Conservation (phyloP, 2,888 invertebrate genomes). For the Trachelus stipa region DNA sequence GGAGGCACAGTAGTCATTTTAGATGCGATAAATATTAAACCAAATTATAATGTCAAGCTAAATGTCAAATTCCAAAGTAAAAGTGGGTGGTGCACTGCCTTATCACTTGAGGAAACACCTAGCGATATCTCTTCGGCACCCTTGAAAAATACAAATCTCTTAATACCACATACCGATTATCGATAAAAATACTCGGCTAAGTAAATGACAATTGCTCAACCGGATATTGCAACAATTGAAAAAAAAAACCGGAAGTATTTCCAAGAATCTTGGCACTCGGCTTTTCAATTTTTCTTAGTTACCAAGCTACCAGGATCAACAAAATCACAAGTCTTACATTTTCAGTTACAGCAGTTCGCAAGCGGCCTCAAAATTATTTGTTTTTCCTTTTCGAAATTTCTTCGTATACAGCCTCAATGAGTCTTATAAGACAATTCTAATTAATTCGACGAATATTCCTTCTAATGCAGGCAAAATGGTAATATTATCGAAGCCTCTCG, state of each 20-base stretch:
- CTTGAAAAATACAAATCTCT: background rate
- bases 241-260: background rate
- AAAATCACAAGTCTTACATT: slow-evolving; percentile 13
- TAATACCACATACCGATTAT: background rate
- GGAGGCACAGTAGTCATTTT: slow-evolving; percentile 78
- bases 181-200: background rate
- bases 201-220: background rate
- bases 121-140: background rate
- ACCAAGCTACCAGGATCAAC: slow-evolving; percentile 20
- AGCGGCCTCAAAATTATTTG: background rate
- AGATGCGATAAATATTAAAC: slow-evolving; percentile 17
- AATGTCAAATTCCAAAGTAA: slow-evolving; percentile 18
- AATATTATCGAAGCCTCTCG: background rate
- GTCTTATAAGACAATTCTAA: background rate
- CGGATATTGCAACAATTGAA: background rate
- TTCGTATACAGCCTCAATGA: background rate
- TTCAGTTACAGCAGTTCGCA: background rate
- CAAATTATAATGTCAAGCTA: slow-evolving; percentile 20
- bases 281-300: slow-evolving; percentile 16
- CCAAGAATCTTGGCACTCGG: background rate
- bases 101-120: background rate
- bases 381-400: background rate
- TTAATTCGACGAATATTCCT: background rate
- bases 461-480: background rate
- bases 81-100: slow-evolving; percentile 5